phyloP scores from a whole-genome alignment of 2,888 invertebrate genomes.

The Tiliacea aurago region DNA sequence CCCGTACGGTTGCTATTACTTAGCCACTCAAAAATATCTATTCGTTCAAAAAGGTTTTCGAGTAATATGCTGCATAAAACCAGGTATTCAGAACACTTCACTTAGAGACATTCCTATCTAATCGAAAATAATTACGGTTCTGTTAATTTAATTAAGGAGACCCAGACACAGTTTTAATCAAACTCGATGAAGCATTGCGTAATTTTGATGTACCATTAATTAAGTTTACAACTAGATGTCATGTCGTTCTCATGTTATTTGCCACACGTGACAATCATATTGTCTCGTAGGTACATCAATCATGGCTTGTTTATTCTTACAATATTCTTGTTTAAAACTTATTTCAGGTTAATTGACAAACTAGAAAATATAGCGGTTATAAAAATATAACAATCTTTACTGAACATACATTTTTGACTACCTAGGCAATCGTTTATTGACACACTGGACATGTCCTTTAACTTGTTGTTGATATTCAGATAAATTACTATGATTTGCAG shows the following conservation, averaged over 20 bases:
- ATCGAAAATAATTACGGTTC: background rate
- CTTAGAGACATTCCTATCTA: background rate
- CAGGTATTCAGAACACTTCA: background rate
- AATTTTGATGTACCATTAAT: conserved; percentile 22
- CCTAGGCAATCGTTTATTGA: too few species aligned
- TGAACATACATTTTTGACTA: too few species aligned
- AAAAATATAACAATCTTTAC: too few species aligned
- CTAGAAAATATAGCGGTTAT: too few species aligned
- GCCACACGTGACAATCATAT: background rate
- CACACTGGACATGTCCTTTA: background rate
- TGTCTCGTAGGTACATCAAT: background rate
- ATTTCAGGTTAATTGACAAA: background rate
- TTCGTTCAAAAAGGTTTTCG: background rate
- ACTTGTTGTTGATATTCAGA: background rate
- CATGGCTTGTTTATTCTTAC: background rate
- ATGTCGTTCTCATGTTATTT: conserved; percentile 10
- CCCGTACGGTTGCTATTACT: too few species aligned
- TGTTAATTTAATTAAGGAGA: background rate
- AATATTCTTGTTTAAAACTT: background rate
- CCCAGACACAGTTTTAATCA: background rate
- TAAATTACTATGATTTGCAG: background rate
- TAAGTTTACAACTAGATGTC: background rate
- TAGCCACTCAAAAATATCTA: too few species aligned
- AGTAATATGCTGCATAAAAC: background rate
- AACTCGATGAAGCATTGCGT: background rate